Conservation (phyloP, 2,797 vertebrate species). For the Acanthornis magna region DNA sequence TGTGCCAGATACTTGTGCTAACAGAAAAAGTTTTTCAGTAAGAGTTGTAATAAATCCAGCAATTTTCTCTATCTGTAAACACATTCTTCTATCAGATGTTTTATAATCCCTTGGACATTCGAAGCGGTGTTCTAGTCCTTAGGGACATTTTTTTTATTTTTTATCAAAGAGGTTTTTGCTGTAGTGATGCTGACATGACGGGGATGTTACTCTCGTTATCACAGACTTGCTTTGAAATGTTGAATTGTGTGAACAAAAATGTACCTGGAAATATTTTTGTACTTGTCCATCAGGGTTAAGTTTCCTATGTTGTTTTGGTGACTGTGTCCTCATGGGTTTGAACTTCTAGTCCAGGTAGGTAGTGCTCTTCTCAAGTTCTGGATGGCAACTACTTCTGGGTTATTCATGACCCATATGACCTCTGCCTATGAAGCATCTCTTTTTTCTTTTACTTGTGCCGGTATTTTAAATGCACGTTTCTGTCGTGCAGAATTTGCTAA, state of each 20-base stretch:
- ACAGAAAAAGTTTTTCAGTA: not conserved
- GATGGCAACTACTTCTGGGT: not conserved
- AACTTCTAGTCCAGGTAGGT: not conserved
- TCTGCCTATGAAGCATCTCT: not conserved
- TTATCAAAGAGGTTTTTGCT: not conserved
- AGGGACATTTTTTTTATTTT: not conserved
- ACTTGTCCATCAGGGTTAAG: not conserved
- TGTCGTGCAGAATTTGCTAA: not conserved
- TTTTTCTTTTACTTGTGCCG: not conserved
- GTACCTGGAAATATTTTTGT: not conserved
- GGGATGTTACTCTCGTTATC: not conserved
- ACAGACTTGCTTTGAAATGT: not conserved
- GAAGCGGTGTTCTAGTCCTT: not conserved
- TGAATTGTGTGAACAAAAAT: not conserved
- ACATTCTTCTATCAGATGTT: not conserved
- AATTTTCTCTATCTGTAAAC: not conserved
- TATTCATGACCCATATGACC: not conserved
- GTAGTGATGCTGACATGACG: not conserved
- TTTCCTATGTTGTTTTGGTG: not conserved
- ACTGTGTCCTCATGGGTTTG: not conserved
- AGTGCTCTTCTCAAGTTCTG: not conserved
- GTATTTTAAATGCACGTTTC: not conserved
- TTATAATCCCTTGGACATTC: not conserved
- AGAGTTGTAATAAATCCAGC: not conserved
- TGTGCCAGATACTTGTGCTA: not conserved